Conservation (phyloP, 2,797 vertebrate species). For the Oreortyx pictus region DNA sequence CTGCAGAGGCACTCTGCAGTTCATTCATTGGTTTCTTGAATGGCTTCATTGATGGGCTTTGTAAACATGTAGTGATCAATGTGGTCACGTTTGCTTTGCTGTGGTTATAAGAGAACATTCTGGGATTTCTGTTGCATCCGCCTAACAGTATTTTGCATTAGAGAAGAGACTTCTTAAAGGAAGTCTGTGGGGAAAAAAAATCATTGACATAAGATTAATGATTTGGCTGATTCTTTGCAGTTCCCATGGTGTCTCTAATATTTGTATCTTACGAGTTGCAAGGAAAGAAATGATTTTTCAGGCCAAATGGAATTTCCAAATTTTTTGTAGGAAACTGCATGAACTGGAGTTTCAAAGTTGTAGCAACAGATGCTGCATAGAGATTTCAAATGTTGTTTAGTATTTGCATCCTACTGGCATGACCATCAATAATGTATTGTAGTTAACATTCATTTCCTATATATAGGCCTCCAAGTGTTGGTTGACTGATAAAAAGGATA, state of each 20-base stretch:
- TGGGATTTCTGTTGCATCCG: background rate
- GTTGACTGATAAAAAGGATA: background rate
- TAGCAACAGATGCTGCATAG: background rate
- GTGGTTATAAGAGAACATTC: background rate
- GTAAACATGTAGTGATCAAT: background rate
- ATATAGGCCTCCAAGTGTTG: background rate
- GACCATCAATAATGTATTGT: background rate
- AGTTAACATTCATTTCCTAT: background rate
- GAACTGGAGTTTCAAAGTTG: background rate
- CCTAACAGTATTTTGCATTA: background rate
- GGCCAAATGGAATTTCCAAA: background rate
- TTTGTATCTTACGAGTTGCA: background rate
- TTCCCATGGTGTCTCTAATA: background rate
- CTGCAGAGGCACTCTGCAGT: background rate
- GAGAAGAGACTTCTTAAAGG: background rate
- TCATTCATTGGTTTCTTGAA: constrained; percentile 9
- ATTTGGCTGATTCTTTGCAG: background rate
- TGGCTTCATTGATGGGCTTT: background rate
- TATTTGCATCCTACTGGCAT: background rate
- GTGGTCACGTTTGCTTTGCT: background rate
- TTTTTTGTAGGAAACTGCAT: background rate
- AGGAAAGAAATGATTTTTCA: background rate
- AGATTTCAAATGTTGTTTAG: background rate
- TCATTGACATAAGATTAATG: background rate
- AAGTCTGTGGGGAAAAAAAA: background rate